phyloP scores from a whole-genome alignment of 23 tunicate genomes.

The Trididemnum miniatum region DNA sequence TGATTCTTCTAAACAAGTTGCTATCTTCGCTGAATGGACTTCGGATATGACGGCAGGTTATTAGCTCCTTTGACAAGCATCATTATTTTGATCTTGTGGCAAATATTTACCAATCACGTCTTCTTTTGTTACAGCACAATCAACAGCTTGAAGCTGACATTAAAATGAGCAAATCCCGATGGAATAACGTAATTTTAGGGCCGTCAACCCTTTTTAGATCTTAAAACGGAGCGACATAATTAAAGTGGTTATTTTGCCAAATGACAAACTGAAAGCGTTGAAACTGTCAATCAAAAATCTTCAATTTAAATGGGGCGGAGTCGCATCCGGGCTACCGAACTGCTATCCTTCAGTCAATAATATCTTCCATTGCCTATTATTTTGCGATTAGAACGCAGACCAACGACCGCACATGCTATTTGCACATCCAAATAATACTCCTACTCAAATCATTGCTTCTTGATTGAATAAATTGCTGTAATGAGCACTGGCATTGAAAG shows the following conservation, averaged over 20 bases:
- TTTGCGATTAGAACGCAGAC: too few relatives aligned
- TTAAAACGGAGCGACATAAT: neutral
- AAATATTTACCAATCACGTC: neutral
- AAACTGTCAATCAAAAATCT: neutral
- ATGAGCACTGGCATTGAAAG: too few relatives aligned
- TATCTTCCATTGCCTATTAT: too few relatives aligned
- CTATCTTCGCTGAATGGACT: neutral
- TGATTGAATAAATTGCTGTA: too few relatives aligned
- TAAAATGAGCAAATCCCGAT: neutral
- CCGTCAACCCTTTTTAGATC: neutral
- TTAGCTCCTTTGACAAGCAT: slow-evolving; percentile 8
- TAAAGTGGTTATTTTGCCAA: neutral
- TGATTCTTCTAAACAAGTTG: neutral
- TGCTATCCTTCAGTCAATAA: neutral
- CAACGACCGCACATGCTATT: too few relatives aligned
- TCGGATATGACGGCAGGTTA: slow-evolving; percentile 7
- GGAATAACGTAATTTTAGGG: neutral
- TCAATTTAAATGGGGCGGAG: slow-evolving; percentile 12
- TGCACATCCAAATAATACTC: too few relatives aligned
- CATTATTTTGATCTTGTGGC: neutral
- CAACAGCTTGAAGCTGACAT: slow-evolving; percentile 7
- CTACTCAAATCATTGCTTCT: too few relatives aligned
- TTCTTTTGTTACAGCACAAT: slow-evolving; percentile 12
- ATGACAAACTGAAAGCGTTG: neutral
- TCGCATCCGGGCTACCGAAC: slow-evolving; percentile 9